These are phyloP conservation scores for Limnephilus marmoratus DNA, from an alignment of 2,888 invertebrate species.

Conservation along the genomic window DNA sequence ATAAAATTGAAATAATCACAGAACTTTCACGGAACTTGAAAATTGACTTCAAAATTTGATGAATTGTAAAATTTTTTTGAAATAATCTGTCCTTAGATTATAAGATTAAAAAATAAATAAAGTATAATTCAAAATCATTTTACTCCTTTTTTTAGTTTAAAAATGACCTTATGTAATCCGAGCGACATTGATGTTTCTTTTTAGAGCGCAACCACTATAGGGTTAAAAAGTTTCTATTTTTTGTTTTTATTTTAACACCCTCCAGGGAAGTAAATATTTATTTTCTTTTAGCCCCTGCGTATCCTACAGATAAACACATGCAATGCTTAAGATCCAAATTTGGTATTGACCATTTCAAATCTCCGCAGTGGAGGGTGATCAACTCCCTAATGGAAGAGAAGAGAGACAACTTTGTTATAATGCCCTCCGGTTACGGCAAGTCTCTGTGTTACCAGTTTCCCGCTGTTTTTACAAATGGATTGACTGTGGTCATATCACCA, in stretches of 20 bases:
- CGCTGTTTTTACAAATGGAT: conserved; percentile 76
- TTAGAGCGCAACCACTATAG: too few species aligned
- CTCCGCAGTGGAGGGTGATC: conserved; percentile 80
- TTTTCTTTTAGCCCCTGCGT: conserved; percentile 30
- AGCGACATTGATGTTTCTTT: too few species aligned
- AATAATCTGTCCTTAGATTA: too few species aligned
- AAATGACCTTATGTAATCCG: too few species aligned
- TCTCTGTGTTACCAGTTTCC: conserved; percentile 84
- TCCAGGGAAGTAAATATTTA: neutral
- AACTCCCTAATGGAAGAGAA: conserved; percentile 74
- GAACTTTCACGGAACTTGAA: too few species aligned
- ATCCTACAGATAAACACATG: conserved; percentile 68
- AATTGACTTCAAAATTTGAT: too few species aligned
- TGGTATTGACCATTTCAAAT: conserved; percentile 76
- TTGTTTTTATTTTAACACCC: neutral
- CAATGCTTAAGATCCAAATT: conserved; percentile 74
- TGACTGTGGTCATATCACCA: conserved; percentile 82
- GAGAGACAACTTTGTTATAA: conserved; percentile 81
- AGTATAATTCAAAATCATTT: too few species aligned
- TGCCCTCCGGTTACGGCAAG: conserved; percentile 85
- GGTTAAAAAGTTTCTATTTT: neutral
- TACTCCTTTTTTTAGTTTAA: too few species aligned
- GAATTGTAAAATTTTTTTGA: too few species aligned
- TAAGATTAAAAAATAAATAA: too few species aligned
- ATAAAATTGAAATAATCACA: too few species aligned